Base-by-base conservation (phyloP, 2,888 invertebrate genomes). In the Tyria jacobaeae region DNA sequence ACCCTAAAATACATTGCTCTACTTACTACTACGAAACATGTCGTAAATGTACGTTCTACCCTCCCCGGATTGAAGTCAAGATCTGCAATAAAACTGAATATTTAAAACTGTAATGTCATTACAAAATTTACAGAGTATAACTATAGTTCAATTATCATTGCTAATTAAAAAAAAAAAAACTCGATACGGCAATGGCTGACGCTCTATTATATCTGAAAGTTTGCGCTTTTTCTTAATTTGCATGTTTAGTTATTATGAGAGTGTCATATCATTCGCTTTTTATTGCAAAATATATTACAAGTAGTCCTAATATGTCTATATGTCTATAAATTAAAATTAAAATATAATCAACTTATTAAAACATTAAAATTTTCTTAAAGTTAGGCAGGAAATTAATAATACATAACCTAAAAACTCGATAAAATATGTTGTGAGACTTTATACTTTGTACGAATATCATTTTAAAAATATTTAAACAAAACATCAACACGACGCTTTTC, bases 161-260 rank as follows among this genome's bases (percentile, higher is more conserved):
- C 60, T 75, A 73, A 72, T 75, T 62, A 62, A 37, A 35, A 63
- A 27, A 49, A 68, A 59, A 56, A 27, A 49, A 68, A 59, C 53
- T 56, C 27, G 59, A 56, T 57, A 63, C 60, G 56, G 60, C 35
- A 57, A 53, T 48, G 25, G 61, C 54, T 57, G 58, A 50, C 73
- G 62, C 69, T 69, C 66, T 51, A 66, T 69, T 49, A 62, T 57
- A 70, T 66, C 72, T 68, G 75, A 73, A 75, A 74, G 70, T 66
- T 64, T 68, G 64, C 62, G 64, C 80, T 81, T 83, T n/a, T 80
- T 80, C 51, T 72, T 71, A 60, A 79, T 82, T 81, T 79, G 71
- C 80, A 83, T 80, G 66, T 63, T 47, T 41, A 58, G 59, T 62
- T 69, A 66, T 61, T 68, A 70, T 64, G 55, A 64, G 65, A 73